phyloP scores from a whole-genome alignment of 2,888 invertebrate genomes.

The Salticus scenicus region DNA sequence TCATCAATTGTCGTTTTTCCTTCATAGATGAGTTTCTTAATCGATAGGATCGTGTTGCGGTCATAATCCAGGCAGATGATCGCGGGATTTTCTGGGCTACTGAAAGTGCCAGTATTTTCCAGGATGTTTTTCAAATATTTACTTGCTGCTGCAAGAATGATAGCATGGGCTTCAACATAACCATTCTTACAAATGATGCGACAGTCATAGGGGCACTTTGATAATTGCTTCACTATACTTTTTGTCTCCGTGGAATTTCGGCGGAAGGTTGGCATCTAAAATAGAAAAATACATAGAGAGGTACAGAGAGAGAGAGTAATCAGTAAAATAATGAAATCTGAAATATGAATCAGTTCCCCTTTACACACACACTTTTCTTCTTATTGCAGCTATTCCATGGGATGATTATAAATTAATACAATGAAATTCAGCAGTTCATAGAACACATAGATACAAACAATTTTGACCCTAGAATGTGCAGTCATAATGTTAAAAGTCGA shows the following conservation, averaged over 20 bases:
- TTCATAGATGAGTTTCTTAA: not conserved
- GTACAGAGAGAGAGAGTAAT: too few species aligned
- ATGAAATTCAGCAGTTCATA: too few species aligned
- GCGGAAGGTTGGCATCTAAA: not conserved
- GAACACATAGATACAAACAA: too few species aligned
- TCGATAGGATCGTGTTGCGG: not conserved
- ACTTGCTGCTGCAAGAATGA: not conserved
- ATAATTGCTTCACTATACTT: not conserved
- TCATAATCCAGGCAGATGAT: not conserved
- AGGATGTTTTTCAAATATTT: not conserved
- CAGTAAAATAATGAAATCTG: too few species aligned
- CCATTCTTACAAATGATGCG: constrained; percentile 27
- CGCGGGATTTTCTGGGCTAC: not conserved
- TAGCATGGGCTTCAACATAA: not conserved
- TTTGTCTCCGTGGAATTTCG: not conserved
- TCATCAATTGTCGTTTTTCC: not conserved
- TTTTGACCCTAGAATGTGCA: too few species aligned
- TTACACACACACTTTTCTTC: too few species aligned
- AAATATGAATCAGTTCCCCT: too few species aligned
- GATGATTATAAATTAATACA: too few species aligned
- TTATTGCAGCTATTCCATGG: too few species aligned
- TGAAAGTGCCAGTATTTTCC: too few species aligned
- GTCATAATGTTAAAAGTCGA: too few species aligned
- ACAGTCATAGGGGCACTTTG: not conserved
- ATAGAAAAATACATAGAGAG: too few species aligned